Base-by-base conservation (phyloP, 2,797 vertebrate genomes). In the Aulostomus chinensis region DNA sequence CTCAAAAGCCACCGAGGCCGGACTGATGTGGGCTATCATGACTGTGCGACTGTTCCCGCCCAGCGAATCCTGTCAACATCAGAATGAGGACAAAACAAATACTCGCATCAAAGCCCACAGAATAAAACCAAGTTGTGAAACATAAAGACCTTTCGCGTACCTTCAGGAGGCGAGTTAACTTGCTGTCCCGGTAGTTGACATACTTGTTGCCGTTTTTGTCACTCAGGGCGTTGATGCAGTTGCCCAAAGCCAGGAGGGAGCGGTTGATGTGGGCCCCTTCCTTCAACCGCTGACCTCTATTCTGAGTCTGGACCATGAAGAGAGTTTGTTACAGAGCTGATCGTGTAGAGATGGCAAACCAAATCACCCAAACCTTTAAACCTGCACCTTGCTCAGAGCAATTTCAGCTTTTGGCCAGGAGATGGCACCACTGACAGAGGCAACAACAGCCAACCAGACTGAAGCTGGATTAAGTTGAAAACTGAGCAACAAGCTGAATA, bases 11-110 rank as follows among this genome's bases (percentile, higher is more conserved):
- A 84, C 74, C 25, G 94, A 96, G 16, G 95, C 95, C 0, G 96
- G 96, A 75, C 95, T 96, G 42, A 97, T 96, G 58, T 96, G 96
- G 22, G 96, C 95, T 0, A 98, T 98, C 96, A 98, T 98, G 67
- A 97, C 94, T 0, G 95, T 97, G 28, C 89, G 89, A 68, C 95
- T 96, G 79, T 96, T 96, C 12, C 95, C 94, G 0, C 94, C 93
- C 11, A 98, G 61, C 0, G 96, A 96, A 65, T 97, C 95, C 96
- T 97, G 81, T 43, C 16, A 12, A 47, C 50, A 25, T 54, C 17
- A 68, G 16, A 53, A 10, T 32, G 7, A 50, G 4, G 39, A 22
- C 7, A 47, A 9, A 15, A 26, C 21, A 10, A 5, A 22, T 1
- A 20, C 10, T 16, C 1, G 10, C 0, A 3, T 11, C 1, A 20